Evolutionary conservation across 2,113 vertebrate species (phyloP).

Genomic region (Myocastor coypus): DNA sequence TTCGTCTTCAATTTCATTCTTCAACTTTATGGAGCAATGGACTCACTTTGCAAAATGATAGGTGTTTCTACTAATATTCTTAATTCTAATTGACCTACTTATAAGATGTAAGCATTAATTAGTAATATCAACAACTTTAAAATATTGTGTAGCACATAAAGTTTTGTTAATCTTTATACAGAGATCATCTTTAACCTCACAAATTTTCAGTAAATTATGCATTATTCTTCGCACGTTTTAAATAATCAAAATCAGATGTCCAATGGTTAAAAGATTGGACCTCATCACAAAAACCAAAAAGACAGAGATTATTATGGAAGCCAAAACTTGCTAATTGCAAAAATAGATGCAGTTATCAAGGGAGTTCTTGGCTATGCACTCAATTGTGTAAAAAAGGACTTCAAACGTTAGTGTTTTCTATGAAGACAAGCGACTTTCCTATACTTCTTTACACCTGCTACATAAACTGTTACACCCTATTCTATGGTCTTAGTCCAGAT

Average conservation of each 20-base stretch:
- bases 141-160: background rate
- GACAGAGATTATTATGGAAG: background rate
- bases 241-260: background rate
- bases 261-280: background rate
- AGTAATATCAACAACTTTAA: background rate
- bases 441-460: background rate
- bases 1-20: background rate
- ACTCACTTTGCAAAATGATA: background rate
- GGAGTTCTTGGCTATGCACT: background rate
- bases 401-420: background rate
- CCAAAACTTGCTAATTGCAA: background rate
- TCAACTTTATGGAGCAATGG: background rate
- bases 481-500: background rate
- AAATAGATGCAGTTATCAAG: background rate
- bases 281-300: background rate
- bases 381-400: background rate
- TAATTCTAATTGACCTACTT: background rate
- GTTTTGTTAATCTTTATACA: background rate
- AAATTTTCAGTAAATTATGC: background rate
- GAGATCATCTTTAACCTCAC: background rate
- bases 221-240: background rate
- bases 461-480: background rate
- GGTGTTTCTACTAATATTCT: background rate
- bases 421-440: background rate
- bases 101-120: background rate